Evolutionary conservation across 2,113 vertebrate genomes (phyloP).

Genomic region (Rhadina sibilatrix): DNA sequence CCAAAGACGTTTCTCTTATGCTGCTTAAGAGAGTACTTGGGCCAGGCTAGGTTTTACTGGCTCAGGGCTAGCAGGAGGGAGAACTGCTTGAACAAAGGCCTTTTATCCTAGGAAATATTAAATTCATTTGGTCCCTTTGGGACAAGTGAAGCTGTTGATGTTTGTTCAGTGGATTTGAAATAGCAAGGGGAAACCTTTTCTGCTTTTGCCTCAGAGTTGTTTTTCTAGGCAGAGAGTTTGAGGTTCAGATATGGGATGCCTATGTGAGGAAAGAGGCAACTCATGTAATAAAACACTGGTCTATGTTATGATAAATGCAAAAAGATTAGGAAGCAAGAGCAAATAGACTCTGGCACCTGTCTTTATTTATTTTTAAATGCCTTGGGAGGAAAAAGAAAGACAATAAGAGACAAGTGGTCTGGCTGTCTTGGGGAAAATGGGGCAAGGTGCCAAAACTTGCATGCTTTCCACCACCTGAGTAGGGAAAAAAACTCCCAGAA

Average conservation of each 20-base stretch:
- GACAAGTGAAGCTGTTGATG: not conserved
- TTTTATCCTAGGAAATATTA: not conserved
- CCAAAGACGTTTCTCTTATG: not conserved
- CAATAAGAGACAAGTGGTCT: not conserved
- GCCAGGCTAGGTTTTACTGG: not conserved
- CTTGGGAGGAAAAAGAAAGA: not conserved
- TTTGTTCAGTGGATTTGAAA: not conserved
- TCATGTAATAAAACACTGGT: not conserved
- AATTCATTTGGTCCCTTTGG: not conserved
- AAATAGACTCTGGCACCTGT: not conserved
- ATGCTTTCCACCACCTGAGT: not conserved
- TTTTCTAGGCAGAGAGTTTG: not conserved
- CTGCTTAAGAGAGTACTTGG: not conserved
- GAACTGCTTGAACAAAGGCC: not conserved
- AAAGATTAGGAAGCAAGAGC: not conserved
- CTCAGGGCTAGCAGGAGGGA: not conserved
- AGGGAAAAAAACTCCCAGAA: not conserved
- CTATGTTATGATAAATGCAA: not conserved
- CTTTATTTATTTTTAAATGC: constrained; percentile 13
- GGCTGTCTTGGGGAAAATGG: not conserved
- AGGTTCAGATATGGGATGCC: not conserved
- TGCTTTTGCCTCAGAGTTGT: not conserved
- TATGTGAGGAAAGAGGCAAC: not conserved
- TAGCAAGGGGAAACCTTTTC: not conserved
- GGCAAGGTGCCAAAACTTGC: not conserved